phyloP scores from a whole-genome alignment of 2,797 vertebrate genomes.

The Eurystomus glaucurus region DNA sequence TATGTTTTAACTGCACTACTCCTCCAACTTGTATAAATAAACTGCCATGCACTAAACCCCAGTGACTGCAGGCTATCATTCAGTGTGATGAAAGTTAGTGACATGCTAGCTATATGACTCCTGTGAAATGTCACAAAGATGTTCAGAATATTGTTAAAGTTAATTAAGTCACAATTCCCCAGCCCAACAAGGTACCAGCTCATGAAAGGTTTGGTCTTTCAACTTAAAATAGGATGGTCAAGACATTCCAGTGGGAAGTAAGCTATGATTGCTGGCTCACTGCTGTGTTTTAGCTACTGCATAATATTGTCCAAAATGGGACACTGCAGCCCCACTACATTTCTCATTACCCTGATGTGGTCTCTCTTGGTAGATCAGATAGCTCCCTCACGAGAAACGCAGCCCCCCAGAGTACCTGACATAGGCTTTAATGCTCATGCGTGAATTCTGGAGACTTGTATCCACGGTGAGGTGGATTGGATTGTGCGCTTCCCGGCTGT shows the following conservation, averaged over 20 bases:
- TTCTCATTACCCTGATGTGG: not conserved
- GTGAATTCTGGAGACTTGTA: conserved; percentile 91
- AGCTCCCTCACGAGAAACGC: not conserved
- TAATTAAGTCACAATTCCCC: not conserved
- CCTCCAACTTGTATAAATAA: not conserved
- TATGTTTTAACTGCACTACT: not conserved
- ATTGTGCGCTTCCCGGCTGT: conserved; percentile 95
- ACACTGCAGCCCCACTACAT: not conserved
- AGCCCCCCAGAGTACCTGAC: conserved; percentile 85
- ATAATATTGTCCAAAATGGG: not conserved
- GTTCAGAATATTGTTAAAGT: not conserved
- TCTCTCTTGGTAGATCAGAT: not conserved
- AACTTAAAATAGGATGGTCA: not conserved
- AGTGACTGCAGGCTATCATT: not conserved
- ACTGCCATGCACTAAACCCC: not conserved
- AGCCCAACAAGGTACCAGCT: not conserved
- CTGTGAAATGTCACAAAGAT: not conserved
- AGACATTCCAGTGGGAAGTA: not conserved
- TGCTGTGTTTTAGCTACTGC: not conserved
- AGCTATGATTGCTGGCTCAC: not conserved
- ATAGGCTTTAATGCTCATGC: conserved; percentile 96
- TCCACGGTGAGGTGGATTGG: conserved; percentile 96
- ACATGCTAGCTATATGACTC: not conserved
- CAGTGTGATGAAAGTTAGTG: not conserved
- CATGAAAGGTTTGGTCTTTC: not conserved